Evolutionary conservation across 2,113 vertebrate species (phyloP).

Genomic region (Romanogobio albipinnatus): DNA sequence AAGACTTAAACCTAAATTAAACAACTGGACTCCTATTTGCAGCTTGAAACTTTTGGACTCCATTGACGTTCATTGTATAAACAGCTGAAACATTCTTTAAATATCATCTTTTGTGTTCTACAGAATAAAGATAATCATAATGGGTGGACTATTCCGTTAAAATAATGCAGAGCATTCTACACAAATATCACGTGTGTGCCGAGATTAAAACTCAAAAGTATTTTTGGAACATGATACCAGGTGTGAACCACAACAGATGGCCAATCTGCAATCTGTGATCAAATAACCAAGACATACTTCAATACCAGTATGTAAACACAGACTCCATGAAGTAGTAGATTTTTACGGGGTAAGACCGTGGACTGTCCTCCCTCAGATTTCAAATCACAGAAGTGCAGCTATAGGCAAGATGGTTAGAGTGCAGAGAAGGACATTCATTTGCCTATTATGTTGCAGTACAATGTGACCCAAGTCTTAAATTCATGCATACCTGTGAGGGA

Average conservation of each 20-base stretch:
- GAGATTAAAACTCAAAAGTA: not conserved
- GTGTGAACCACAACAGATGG: not conserved
- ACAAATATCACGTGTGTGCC: not conserved
- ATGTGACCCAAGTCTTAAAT: slow-evolving; percentile 1
- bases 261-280: not conserved
- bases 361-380: not conserved
- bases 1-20: not conserved
- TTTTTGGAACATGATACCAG: not conserved
- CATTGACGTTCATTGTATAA: not conserved
- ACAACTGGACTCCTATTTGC: not conserved
- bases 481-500: slow-evolving; percentile 47
- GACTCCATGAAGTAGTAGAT: not conserved
- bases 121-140: not conserved
- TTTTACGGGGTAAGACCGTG: not conserved
- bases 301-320: not conserved
- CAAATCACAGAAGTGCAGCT: not conserved
- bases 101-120: not conserved
- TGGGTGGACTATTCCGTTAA: not conserved
- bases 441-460: slow-evolving; percentile 18
- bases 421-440: not conserved
- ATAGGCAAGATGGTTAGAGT: not conserved
- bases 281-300: not conserved
- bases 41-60: not conserved
- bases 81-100: not conserved
- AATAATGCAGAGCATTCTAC: not conserved